Conservation (phyloP, 1,140 invertebrate species). For the Listronotus bonariensis region DNA sequence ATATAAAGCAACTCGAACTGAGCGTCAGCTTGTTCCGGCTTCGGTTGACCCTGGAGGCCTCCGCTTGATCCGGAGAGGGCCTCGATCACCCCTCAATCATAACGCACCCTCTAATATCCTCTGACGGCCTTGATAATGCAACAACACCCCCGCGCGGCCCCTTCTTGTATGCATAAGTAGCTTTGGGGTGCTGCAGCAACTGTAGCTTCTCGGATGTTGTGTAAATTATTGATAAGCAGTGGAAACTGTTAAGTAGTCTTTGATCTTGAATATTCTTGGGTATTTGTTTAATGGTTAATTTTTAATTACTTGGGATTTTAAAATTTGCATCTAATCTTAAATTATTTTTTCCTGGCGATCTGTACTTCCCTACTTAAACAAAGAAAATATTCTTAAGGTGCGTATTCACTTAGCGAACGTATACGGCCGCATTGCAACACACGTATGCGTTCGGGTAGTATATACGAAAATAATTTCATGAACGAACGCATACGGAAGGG, state of each 20-base stretch:
- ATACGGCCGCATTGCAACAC: no score
- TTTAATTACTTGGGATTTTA: no score
- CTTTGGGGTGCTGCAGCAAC: slow-evolving; percentile 15
- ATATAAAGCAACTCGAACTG: slow-evolving; percentile 22
- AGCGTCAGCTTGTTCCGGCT: slow-evolving; percentile 45
- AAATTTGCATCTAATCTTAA: no score
- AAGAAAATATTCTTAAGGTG: no score
- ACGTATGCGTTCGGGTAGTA: no score
- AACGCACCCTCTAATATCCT: slow-evolving; percentile 56
- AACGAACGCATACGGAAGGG: no score
- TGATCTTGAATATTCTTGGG: slow-evolving; percentile 15
- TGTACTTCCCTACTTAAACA: no score
- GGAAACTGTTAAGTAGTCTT: slow-evolving; percentile 19
- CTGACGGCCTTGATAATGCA: slow-evolving; percentile 54
- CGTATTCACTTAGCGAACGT: no score
- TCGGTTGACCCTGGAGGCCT: slow-evolving; percentile 49
- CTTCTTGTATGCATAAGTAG: slow-evolving; percentile 46
- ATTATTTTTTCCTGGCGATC: no score
- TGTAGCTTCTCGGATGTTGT: slow-evolving; percentile 22
- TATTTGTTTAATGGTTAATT: no score
- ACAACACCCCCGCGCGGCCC: slow-evolving; percentile 46
- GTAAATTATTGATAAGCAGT: slow-evolving; percentile 28
- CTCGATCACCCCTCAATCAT: slow-evolving; percentile 53
- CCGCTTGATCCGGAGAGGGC: slow-evolving; percentile 45
- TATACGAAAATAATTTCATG: no score